A percentile compares a stretch with the other conserved stretches of the same genome.
Evolutionary conservation across 2,888 invertebrate species (phyloP).

Genomic region (Drosophila kuntzei): DNA sequence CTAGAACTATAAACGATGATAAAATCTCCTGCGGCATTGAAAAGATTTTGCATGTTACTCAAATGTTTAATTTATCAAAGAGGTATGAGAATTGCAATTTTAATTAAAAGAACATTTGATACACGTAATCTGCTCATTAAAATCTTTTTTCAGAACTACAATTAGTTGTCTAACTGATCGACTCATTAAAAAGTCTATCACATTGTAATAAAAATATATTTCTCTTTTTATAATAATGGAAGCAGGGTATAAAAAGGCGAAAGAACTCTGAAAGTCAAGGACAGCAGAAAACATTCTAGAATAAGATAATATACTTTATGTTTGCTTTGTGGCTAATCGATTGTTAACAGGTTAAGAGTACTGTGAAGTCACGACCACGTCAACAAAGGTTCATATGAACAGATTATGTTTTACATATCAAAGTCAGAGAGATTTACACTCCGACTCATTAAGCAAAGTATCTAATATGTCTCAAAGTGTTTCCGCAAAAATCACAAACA

Average conservation of each 20-base stretch:
- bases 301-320: constrained; percentile 1
- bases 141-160: not conserved
- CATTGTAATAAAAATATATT: not conserved
- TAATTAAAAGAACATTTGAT: not conserved
- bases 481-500: constrained; percentile 47
- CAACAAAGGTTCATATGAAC: constrained; percentile 14
- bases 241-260: not conserved
- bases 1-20: not conserved
- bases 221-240: not conserved
- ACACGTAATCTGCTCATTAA: no score
- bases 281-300: not conserved
- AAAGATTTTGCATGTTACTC: not conserved
- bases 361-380: constrained; percentile 34
- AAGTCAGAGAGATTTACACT: constrained; percentile 41
- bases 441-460: constrained; percentile 29
- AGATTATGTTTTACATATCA: constrained; percentile 50
- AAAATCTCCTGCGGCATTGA: not conserved
- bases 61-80: not conserved
- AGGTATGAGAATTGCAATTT: not conserved
- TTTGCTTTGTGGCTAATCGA: constrained; percentile 35
- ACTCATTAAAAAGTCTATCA: not conserved
- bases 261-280: constrained; percentile 11
- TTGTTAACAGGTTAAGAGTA: constrained; percentile 36
- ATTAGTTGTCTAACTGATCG: not conserved
- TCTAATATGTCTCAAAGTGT: constrained; percentile 44